These are phyloP conservation scores for Lepidurus packardi DNA, from an alignment of 1,140 invertebrate genomes.

Conservation along the genomic window DNA sequence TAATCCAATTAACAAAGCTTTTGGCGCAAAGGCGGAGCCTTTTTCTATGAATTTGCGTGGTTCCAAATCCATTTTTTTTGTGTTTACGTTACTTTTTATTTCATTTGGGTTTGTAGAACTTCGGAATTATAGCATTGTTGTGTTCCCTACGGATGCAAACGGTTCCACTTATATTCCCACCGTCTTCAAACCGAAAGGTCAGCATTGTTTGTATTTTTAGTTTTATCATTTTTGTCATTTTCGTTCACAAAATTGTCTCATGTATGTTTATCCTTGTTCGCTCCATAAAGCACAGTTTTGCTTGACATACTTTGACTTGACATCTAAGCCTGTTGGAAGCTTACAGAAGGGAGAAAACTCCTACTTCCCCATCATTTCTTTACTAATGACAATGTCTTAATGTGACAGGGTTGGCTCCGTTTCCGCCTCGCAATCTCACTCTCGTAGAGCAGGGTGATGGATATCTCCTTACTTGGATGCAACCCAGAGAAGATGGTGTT, in stretches of 20 bases:
- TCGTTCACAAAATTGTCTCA: not conserved
- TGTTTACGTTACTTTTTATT: conserved; percentile 31
- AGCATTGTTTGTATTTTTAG: conserved; percentile 34
- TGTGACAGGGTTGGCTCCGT: conserved; percentile 72
- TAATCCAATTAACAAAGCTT: not conserved
- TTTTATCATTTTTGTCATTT: conserved; percentile 19
- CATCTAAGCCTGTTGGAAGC: conserved; percentile 14
- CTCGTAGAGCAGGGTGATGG: conserved; percentile 78
- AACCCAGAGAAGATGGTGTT: conserved; percentile 59
- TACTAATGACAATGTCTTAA: conserved; percentile 22
- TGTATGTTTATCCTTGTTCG: not conserved
- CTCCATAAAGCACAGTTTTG: conserved; percentile 18
- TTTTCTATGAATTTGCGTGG: not conserved
- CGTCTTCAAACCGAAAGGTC: conserved; percentile 65
- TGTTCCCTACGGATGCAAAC: conserved; percentile 70
- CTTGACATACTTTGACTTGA: conserved; percentile 21
- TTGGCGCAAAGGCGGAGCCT: conserved; percentile 3
- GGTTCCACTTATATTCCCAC: conserved; percentile 64
- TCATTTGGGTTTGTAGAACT: conserved; percentile 58
- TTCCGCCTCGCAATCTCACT: conserved; percentile 77
- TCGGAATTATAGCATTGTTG: conserved; percentile 67
- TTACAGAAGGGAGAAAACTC: conserved; percentile 2
- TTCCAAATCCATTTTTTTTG: conserved; percentile 31
- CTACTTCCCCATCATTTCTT: not conserved
- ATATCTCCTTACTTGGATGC: conserved; percentile 80